phyloP scores from a whole-genome alignment of 2,797 vertebrate genomes.

The Enteromius mattozi region DNA sequence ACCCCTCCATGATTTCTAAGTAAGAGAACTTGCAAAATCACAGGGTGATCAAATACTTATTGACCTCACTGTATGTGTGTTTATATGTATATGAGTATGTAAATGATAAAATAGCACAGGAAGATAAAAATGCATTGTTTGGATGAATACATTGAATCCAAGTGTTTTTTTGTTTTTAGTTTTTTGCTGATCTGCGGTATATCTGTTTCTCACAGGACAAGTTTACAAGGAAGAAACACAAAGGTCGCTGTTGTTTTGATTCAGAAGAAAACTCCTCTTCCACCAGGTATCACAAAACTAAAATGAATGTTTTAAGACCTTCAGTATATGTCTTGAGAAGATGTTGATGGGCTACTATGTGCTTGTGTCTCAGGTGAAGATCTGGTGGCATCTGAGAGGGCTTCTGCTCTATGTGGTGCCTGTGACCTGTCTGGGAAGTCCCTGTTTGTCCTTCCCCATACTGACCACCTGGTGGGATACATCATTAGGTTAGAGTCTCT shows the following conservation, averaged over 20 bases:
- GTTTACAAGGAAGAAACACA: conserved; percentile 95
- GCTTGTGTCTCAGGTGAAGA: conserved; percentile 86
- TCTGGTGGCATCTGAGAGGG: conserved; percentile 93
- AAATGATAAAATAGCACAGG: not conserved
- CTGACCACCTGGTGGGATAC: conserved; percentile 96
- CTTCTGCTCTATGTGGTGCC: conserved; percentile 88
- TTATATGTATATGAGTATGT: not conserved
- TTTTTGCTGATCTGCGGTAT: not conserved
- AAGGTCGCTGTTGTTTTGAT: conserved; percentile 98
- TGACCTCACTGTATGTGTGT: no score
- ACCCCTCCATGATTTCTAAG: no score
- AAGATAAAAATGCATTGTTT: not conserved
- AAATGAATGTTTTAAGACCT: not conserved
- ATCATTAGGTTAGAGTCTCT: conserved; percentile 87
- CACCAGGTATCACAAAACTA: conserved; percentile 83
- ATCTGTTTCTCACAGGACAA: conserved; percentile 80
- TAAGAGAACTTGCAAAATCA: no score
- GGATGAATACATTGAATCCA: not conserved
- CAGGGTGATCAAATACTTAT: no score
- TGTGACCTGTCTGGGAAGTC: conserved; percentile 98
- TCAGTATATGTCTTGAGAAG: not conserved
- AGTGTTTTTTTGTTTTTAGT: not conserved
- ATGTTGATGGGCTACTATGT: not conserved
- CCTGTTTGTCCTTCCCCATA: conserved; percentile 95
- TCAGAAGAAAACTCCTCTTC: conserved; percentile 97